Evolutionary conservation across 1,140 invertebrate species (phyloP).

Genomic region (Cyclina sinensis): DNA sequence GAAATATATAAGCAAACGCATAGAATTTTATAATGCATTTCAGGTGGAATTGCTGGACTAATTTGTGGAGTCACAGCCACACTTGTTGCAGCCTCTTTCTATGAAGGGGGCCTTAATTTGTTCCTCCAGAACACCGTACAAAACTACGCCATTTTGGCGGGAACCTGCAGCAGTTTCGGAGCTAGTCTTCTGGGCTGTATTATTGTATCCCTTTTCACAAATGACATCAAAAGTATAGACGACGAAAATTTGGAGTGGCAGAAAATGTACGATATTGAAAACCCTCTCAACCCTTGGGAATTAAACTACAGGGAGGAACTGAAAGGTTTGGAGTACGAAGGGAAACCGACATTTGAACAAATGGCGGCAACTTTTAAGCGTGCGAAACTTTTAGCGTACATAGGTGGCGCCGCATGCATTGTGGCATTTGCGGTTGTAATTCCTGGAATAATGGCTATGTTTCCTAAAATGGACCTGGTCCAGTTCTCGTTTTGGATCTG

Average conservation of each 20-base stretch:
- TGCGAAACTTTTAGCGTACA: slow-evolving; percentile 82
- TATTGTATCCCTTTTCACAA: slow-evolving; percentile 82
- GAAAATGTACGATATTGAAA: slow-evolving; percentile 87
- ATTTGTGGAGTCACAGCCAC: slow-evolving; percentile 84
- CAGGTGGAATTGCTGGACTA: slow-evolving; percentile 84
- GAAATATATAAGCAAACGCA: no score
- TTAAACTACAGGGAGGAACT: slow-evolving; percentile 84
- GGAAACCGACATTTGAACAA: slow-evolving; percentile 82
- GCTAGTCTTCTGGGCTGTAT: slow-evolving; percentile 83
- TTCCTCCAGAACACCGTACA: slow-evolving; percentile 86
- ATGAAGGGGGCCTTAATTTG: slow-evolving; percentile 82
- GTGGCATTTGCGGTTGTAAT: slow-evolving; percentile 81
- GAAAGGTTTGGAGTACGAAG: slow-evolving; percentile 81
- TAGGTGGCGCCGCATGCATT: slow-evolving; percentile 79
- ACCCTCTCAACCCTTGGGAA: slow-evolving; percentile 87
- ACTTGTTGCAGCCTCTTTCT: slow-evolving; percentile 82
- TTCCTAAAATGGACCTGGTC: slow-evolving; percentile 79
- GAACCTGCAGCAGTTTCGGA: slow-evolving; percentile 84
- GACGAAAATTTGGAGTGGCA: slow-evolving; percentile 84
- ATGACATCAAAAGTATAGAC: slow-evolving; percentile 77
- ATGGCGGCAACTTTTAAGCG: slow-evolving; percentile 82
- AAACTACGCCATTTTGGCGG: slow-evolving; percentile 85
- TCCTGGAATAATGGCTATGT: slow-evolving; percentile 83
- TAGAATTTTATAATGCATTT: background rate
- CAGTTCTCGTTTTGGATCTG: slow-evolving; percentile 84